Evolutionary conservation across 2,797 vertebrate genomes (phyloP).

Genomic region (Mionectes olivaceus): DNA sequence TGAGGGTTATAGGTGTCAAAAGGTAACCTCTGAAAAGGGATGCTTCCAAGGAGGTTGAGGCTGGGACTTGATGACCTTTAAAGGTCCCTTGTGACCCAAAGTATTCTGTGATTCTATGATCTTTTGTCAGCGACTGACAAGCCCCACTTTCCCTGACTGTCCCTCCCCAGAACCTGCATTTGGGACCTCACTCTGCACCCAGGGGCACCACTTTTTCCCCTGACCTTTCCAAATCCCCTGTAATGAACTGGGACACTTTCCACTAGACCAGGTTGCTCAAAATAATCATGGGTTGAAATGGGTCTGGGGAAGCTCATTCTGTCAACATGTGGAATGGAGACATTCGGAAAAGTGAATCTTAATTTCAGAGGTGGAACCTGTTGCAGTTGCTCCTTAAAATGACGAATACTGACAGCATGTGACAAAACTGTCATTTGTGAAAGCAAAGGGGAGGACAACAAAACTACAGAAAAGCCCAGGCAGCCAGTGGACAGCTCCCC

Average conservation of each 20-base stretch:
- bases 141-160: not conserved
- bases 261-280: not conserved
- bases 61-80: not conserved
- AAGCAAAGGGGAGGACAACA: not conserved
- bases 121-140: not conserved
- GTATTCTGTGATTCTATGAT: not conserved
- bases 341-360: not conserved
- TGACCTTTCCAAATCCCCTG: not conserved
- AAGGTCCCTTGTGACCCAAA: not conserved
- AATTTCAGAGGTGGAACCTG: not conserved
- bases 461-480: not conserved
- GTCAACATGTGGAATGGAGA: not conserved
- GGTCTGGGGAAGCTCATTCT: not conserved
- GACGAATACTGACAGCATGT: not conserved
- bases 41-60: not conserved
- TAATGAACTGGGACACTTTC: not conserved
- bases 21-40: not conserved
- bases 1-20: not conserved
- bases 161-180: no score
- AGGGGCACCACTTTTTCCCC: not conserved
- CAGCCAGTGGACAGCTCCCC: not conserved
- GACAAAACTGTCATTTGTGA: not conserved
- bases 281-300: not conserved
- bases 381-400: not conserved
- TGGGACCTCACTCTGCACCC: not conserved